Conservation (phyloP, 2,888 invertebrate species). For the Euspilapteryx auroguttella region DNA sequence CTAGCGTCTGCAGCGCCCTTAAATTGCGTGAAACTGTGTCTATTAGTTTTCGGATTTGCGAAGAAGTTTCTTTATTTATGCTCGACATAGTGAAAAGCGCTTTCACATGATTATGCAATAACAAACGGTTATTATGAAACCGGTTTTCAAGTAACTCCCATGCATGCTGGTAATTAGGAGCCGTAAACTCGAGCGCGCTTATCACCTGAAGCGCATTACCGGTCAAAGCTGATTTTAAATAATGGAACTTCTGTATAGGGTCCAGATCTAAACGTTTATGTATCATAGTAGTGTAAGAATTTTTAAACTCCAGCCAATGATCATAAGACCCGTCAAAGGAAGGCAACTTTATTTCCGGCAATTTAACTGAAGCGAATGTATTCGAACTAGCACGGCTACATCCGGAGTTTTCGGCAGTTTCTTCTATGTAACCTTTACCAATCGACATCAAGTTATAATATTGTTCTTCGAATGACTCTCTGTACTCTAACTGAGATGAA, state of each 20-base stretch:
- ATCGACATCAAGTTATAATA: no score
- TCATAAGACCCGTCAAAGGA: constrained; percentile 7
- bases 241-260: constrained; percentile 7
- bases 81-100: constrained; percentile 6
- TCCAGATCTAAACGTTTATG: constrained; percentile 4
- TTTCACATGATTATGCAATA: constrained; percentile 8
- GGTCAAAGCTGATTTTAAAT: constrained; percentile 4
- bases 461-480: no score
- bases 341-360: constrained; percentile 6
- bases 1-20: constrained; percentile 8
- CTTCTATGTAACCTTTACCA: no score
- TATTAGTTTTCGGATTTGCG: constrained; percentile 8
- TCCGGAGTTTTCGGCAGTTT: no score
- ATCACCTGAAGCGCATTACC: constrained; percentile 5
- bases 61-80: constrained; percentile 6
- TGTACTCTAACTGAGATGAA: no score
- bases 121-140: constrained; percentile 8
- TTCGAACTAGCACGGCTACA: no score
- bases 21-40: constrained; percentile 8
- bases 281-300: constrained; percentile 5
- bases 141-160: constrained; percentile 9
- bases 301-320: constrained; percentile 6
- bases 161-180: constrained; percentile 8
- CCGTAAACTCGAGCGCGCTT: constrained; percentile 7
- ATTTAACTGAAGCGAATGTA: no score